phyloP scores from a whole-genome alignment of 2,113 vertebrate species.

The Carettochelys insculpta region DNA sequence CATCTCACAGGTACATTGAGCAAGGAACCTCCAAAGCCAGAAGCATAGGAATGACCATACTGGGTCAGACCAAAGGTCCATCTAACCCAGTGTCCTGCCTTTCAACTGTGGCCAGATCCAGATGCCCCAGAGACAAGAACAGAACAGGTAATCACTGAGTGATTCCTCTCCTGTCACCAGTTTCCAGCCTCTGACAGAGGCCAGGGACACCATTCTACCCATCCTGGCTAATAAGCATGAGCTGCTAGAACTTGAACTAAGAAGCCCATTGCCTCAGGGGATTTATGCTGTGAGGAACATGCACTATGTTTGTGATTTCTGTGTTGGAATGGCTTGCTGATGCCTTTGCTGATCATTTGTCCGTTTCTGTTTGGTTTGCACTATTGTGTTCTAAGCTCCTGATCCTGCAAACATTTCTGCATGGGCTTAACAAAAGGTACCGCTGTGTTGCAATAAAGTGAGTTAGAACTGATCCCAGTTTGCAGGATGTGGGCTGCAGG shows the following conservation, averaged over 20 bases:
- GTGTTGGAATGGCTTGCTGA: not conserved
- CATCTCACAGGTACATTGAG: not conserved
- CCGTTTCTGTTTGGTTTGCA: not conserved
- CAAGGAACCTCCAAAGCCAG: not conserved
- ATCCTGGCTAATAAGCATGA: too few species aligned
- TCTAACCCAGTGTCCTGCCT: too few species aligned
- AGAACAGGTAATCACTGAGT: too few species aligned
- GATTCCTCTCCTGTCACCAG: too few species aligned
- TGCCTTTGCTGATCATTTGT: not conserved
- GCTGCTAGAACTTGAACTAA: not conserved
- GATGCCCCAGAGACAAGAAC: too few species aligned
- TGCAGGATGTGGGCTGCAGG: not conserved
- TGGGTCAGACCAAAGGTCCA: too few species aligned
- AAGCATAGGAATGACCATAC: too few species aligned
- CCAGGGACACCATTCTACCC: too few species aligned
- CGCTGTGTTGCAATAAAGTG: not conserved
- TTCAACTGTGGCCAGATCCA: too few species aligned
- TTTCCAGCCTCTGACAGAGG: too few species aligned
- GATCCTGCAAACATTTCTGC: slow-evolving; percentile 7
- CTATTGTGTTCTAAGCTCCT: not conserved
- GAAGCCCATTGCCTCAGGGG: too few species aligned
- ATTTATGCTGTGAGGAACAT: not conserved
- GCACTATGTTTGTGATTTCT: not conserved
- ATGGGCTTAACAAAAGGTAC: slow-evolving; percentile 8
- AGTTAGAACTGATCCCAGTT: not conserved